Base-by-base conservation (phyloP, 2,797 vertebrate genomes). In the Myotis planiceps region DNA sequence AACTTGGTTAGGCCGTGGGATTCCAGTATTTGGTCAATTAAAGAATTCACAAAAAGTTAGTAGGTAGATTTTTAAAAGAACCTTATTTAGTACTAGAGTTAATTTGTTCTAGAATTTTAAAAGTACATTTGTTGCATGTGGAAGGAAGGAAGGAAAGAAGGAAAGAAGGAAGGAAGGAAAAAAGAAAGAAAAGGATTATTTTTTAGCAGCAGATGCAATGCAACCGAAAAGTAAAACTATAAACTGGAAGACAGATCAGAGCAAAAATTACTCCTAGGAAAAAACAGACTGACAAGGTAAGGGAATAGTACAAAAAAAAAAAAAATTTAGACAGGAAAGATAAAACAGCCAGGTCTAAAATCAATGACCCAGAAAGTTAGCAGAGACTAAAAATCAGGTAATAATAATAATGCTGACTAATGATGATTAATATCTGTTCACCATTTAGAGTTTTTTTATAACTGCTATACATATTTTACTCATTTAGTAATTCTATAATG, bases 341-440 rank as follows among this genome's bases (percentile, higher is more conserved):
- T 5, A 9, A 75, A n/a, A 37, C 15, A 51, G 39, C 9, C 45
- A 27, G 19, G 3, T 29, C 14, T 69, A 7, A 29, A 14, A n/a
- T 27, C 47, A 29, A 18, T 12, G 19, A 29, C n/a, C 23, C 6
- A 14, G 80, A 39, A 39, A 19, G 32, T 15, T 5, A 14, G 25
- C 2, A 19, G 16, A 69, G 49, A 27, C 21, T 21, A 32, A 6
- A 10, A 9, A 27, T 14, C 6, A 25, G 19, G 34, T 1, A 23
- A 4, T 9, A 29, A 9, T 2, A 1, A 37, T 10, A 27, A 10
- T 5, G 15, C 12, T 37, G 2, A 5, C 4, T 0, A 37, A 13
- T 3, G 0, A 29, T 13, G 21, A 16, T 34, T 23, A 1, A 21
- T 10, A 13, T 7, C 68, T 10, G 1, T 1, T 47, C 0, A 13